Percentiles rank a stretch among this genome's conserved stretches.
Conservation (phyloP, 2,888 invertebrate genomes). For the Isoperla grammatica region DNA sequence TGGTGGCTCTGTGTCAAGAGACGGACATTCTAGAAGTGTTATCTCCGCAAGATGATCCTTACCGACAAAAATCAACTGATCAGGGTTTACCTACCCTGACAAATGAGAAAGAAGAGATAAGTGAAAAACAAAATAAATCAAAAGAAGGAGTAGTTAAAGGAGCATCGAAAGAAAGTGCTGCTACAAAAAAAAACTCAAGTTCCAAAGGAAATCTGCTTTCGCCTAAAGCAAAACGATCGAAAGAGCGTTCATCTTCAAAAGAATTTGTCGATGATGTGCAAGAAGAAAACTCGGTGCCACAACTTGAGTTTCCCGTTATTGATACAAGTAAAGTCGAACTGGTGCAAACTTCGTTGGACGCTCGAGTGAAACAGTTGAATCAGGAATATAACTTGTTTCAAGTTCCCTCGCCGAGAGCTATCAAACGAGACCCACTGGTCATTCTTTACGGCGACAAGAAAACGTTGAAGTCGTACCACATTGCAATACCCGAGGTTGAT, state of each 20-base stretch:
- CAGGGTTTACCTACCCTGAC: no score
- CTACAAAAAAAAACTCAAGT: not conserved
- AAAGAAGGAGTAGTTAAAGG: no score
- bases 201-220: not conserved
- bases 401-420: not conserved
- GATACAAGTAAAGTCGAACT: not conserved
- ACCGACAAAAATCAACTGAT: not conserved
- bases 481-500: not conserved
- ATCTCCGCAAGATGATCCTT: not conserved
- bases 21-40: not conserved
- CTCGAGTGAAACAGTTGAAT: not conserved
- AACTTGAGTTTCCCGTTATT: no score
- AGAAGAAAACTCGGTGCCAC: not conserved
- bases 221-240: not conserved
- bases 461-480: not conserved
- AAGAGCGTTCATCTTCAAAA: not conserved
- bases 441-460: not conserved
- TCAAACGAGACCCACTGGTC: constrained; percentile 3
- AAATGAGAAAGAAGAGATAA: no score
- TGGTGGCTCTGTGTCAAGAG: not conserved
- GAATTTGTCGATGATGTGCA: not conserved
- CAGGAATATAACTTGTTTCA: not conserved
- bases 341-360: not conserved
- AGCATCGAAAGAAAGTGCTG: not conserved
- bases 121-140: no score